These are phyloP conservation scores for Acanthosoma haemorrhoidale DNA, from an alignment of 2,888 invertebrate species.

Conservation along the genomic window DNA sequence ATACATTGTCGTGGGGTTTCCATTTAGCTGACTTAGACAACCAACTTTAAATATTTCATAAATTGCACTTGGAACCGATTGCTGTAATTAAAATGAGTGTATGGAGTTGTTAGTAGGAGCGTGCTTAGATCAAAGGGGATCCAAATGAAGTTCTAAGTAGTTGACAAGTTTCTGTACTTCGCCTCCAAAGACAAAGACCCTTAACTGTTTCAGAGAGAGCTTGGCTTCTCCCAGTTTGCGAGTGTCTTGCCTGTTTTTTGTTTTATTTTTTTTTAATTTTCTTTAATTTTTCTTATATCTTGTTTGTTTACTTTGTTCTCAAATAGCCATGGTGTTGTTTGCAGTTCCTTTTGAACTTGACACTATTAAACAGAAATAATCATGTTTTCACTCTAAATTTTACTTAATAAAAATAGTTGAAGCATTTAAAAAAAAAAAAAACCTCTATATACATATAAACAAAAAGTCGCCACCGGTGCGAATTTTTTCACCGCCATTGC, in stretches of 20 bases:
- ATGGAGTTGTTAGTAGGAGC: too few species aligned
- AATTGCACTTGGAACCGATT: too few species aligned
- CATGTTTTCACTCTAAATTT: not conserved
- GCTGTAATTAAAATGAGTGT: too few species aligned
- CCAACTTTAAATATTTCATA: too few species aligned
- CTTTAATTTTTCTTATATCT: constrained; percentile 7
- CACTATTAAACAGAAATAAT: constrained; percentile 29
- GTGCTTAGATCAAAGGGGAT: too few species aligned
- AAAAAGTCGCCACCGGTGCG: constrained; percentile 22
- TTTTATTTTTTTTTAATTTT: constrained; percentile 17
- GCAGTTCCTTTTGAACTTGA: constrained; percentile 31
- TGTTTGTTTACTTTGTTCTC: constrained; percentile 19
- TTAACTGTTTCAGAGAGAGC: constrained; percentile 20
- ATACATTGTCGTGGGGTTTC: too few species aligned
- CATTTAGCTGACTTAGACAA: too few species aligned
- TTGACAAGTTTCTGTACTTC: too few species aligned
- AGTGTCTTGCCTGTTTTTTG: constrained; percentile 28
- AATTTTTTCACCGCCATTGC: constrained; percentile 29
- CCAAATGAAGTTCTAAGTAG: too few species aligned
- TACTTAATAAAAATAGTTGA: not conserved
- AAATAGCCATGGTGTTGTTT: constrained; percentile 35
- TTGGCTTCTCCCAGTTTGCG: constrained; percentile 27
- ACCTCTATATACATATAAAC: not conserved
- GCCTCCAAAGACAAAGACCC: not conserved
- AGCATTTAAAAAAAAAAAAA: not conserved